Evolutionary conservation across 2,113 vertebrate genomes (phyloP).

Genomic region (Puma concolor): DNA sequence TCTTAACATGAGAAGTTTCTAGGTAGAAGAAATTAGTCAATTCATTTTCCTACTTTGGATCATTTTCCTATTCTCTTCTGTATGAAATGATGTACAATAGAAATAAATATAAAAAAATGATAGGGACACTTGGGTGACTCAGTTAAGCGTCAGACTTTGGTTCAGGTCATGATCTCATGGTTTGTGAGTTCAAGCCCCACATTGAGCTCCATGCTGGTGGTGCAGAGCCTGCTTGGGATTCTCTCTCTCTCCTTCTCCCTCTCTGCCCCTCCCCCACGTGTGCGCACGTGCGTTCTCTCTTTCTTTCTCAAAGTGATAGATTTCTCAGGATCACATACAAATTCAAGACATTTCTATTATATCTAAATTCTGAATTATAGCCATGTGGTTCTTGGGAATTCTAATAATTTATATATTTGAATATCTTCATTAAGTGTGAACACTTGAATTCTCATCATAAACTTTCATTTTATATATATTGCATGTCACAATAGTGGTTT

Average conservation of each 20-base stretch:
- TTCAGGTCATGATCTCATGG: too few relatives aligned
- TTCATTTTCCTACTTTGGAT: not conserved
- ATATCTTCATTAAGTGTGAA: slow-evolving; percentile 34
- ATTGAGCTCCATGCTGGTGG: too few relatives aligned
- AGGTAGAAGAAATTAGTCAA: not conserved
- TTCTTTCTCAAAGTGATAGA: not conserved
- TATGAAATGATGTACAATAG: not conserved
- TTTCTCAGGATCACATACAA: not conserved
- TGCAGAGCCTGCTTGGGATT: too few relatives aligned
- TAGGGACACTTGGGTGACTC: too few relatives aligned
- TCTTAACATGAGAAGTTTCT: not conserved
- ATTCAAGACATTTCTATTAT: slow-evolving; percentile 6
- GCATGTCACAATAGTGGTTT: not conserved
- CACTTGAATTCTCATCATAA: slow-evolving; percentile 9
- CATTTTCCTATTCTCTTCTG: slow-evolving; percentile 1
- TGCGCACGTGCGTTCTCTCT: too few relatives aligned
- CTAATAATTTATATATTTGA: slow-evolving; percentile 11
- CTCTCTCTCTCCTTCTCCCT: too few relatives aligned
- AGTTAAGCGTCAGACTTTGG: too few relatives aligned
- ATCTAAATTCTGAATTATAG: not conserved
- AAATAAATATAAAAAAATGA: slow-evolving; percentile 42
- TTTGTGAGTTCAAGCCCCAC: too few relatives aligned
- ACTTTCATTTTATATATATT: not conserved
- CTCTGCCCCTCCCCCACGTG: too few relatives aligned
- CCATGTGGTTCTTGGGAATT: not conserved